These are phyloP conservation scores for Columbina picui DNA, from an alignment of 2,113 vertebrate species.

Conservation along the genomic window DNA sequence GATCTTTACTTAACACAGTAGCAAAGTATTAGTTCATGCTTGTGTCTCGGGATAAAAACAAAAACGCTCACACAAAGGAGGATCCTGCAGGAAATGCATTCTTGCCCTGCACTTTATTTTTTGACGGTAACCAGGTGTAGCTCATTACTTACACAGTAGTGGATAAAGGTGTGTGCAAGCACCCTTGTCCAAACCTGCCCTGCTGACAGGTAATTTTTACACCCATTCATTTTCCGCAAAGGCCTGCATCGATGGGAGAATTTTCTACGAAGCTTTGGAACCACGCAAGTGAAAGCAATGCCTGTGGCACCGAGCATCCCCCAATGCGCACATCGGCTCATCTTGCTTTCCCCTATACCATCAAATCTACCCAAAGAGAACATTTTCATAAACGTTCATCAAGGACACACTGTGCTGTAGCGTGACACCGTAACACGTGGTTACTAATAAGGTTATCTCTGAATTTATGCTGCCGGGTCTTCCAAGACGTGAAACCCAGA, in stretches of 20 bases:
- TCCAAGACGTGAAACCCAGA: background rate
- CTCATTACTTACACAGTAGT: constrained; percentile 1
- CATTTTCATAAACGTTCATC: background rate
- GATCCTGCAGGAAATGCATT: background rate
- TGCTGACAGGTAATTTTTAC: constrained; percentile 56
- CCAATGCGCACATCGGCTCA: accelerated
- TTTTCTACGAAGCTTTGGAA: background rate
- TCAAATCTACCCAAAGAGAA: background rate
- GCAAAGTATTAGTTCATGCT: background rate
- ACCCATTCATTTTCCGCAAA: constrained; percentile 41
- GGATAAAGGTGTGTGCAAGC: constrained; percentile 49
- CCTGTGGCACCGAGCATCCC: accelerated
- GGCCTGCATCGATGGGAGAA: background rate
- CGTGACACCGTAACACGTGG: accelerated
- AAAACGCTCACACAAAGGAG: background rate
- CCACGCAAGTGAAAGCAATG: background rate
- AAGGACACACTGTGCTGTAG: background rate
- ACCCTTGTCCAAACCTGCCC: constrained; percentile 64
- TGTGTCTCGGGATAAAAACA: background rate
- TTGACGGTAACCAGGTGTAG: constrained; percentile 45
- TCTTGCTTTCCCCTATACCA: background rate
- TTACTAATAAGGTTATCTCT: background rate
- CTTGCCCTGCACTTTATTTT: background rate
- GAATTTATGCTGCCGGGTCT: background rate
- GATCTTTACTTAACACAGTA: background rate